Base-by-base conservation (phyloP, 1,140 invertebrate genomes). In the Bombyx mori region DNA sequence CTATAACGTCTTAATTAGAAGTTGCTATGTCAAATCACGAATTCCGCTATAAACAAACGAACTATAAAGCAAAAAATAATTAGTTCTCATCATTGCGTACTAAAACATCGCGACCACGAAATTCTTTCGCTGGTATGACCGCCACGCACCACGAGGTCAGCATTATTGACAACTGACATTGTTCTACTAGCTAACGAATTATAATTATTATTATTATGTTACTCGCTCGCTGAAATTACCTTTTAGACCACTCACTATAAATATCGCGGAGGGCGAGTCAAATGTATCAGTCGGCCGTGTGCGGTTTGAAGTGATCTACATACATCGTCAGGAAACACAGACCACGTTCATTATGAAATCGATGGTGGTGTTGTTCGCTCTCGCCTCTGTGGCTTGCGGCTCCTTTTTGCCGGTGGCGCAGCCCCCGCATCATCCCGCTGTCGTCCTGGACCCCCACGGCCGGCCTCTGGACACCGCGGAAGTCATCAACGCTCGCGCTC, bases 361-460 rank as follows among this genome's bases (percentile, higher is more conserved):
- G 78, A 74, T 86, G 88, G 88, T 89, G 86, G 88, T 89, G 86
- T 88, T 90, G 72, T 85, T 79, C 73, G 84, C 80, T 67, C 59
- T 74, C 7, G 61, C 54, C 56, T 60, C 71, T 8, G 68, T 61
- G 64, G 71, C 68, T 42, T 78, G 75, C 67, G 77, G 72, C 56
- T 81, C 72, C 62, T 65, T 63, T 62, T 66, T 69, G 62, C 82
- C 65, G 52, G 71, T 65, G 69, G 85, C 65, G 67, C 87, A 69
- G 73, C 84, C 65, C 60, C 60, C 78, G 52, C 74, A 82, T 65
- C 73, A 75, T 54, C 69, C 82, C 8, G 82, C 82, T 22, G 46
- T 81, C 43, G 81, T 85, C 56, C 67, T 82, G 69, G 75, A 77
- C 62, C 75, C 81, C 0, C 81, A 82, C 60, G 80, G 81, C 60